Evolutionary conservation across 2,113 vertebrate genomes (phyloP), one percentile per base, ranked within the genome.

Genomic region (Mugil cephalus): DNA sequence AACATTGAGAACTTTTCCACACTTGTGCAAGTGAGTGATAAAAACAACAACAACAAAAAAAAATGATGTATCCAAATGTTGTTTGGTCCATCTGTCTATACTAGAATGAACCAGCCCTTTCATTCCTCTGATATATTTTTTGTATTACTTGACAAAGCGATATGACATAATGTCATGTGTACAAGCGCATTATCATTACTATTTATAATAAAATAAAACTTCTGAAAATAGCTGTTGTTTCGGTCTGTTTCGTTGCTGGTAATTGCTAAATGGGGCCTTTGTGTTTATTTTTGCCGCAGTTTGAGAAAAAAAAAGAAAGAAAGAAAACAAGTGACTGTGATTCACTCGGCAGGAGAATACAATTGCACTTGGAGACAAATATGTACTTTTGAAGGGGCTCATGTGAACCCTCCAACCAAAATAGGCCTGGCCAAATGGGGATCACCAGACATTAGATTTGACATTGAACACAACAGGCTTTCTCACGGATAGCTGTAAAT

Each of bases 141-240:
- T 83, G 80, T 92, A 86, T 91, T 82, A 89, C 86, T 86, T 77
- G 89, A 91, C 82, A 86, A 86, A 95, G 93, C 87, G 74, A 84
- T 72, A 81, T 94, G 94, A 95, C 95, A 93, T 94, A 92, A 95
- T 24, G 92, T 96, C 94, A 95, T 95, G 95, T 95, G 93, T 97
- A 96, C 95, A 92, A 96, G 95, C 93, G 90, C 95, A 94, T 95
- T 97, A 97, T 96, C 95, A 95, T 95, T 96, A 94, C 96, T 97
- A 98, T 98, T 98, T 98, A 98, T 98, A 95, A 96, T 95, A 92
- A 97, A 97, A 95, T 95, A 84, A 88, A 86, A 87, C 69, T 39
- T 36, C 77, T 64, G 58, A 87, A 88, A 89, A 85, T 79, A 75
- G 46, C 13, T 14, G 50, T 18, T 55, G 54, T 71, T 69, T 66